These are phyloP conservation scores for Torymus aiolomorphi DNA, from an alignment of 2,888 invertebrate genomes.

Conservation along the genomic window DNA sequence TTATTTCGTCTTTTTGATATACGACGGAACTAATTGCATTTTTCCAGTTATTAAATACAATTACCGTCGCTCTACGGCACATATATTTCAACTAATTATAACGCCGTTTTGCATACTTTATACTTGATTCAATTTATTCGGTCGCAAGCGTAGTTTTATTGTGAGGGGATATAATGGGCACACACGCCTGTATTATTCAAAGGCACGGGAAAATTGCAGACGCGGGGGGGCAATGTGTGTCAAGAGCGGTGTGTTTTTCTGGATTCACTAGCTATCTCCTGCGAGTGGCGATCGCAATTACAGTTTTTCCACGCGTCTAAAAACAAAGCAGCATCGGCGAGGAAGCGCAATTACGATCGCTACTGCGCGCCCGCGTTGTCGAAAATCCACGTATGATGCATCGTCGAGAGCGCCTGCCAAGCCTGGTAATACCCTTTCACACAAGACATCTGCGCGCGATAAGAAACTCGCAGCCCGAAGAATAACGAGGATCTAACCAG, in stretches of 20 bases:
- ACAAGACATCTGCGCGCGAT: constrained; percentile 7
- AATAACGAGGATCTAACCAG: constrained; percentile 10
- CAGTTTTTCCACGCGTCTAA: background rate
- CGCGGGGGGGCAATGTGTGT: background rate
- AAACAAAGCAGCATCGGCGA: too few relatives aligned
- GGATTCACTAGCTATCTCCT: too few relatives aligned
- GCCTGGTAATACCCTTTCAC: constrained; percentile 28
- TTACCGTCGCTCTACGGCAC: background rate
- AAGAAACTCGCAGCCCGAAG: background rate
- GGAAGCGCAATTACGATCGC: background rate
- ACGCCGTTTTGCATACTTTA: background rate
- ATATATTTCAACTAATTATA: constrained; percentile 1
- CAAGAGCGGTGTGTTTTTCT: constrained; percentile 4
- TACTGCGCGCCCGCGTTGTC: too few relatives aligned
- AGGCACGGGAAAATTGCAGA: too few relatives aligned
- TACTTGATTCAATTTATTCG: constrained; percentile 3
- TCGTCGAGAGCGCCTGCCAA: constrained; percentile 37
- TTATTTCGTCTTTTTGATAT: background rate
- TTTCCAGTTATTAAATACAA: constrained; percentile 13
- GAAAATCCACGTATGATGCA: constrained; percentile 44
- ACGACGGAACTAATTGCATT: constrained; percentile 4
- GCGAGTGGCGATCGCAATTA: background rate
- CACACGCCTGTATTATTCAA: too few relatives aligned
- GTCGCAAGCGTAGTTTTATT: background rate
- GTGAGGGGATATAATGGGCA: too few relatives aligned